Conservation (phyloP, 2,888 invertebrate genomes). For the Ypsolopha scabrella region DNA sequence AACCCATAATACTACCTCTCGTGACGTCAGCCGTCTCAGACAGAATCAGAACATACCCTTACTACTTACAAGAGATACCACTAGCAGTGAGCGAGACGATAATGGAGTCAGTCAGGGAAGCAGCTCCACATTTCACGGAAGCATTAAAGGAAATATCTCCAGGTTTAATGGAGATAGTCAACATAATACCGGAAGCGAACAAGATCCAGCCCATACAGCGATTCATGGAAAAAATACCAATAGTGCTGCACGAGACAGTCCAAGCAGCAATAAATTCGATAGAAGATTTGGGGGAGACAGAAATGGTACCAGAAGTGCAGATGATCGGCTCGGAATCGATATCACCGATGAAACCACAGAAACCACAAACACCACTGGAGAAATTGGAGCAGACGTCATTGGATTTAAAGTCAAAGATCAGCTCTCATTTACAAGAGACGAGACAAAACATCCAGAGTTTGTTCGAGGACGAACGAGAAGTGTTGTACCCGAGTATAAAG, state of each 20-base stretch:
- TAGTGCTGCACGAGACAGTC: conserved; percentile 52
- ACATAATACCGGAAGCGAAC: conserved; percentile 44
- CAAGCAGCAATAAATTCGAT: conserved; percentile 42
- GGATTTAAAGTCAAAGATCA: conserved; percentile 35
- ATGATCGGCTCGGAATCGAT: conserved; percentile 18
- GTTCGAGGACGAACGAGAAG: conserved; percentile 42
- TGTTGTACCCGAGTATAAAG: conserved; percentile 31
- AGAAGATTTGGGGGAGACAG: conserved; percentile 27
- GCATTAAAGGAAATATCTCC: conserved; percentile 58
- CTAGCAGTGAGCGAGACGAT: conserved; percentile 57
- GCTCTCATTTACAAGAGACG: conserved; percentile 41
- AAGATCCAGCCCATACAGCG: conserved; percentile 38
- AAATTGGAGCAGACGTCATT: conserved; percentile 25
- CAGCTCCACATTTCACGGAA: conserved; percentile 56
- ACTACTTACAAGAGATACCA: conserved; percentile 63
- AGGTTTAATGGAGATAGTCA: conserved; percentile 56
- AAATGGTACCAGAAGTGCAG: conserved; percentile 24
- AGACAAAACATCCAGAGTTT: conserved; percentile 50
- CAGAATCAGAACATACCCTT: conserved; percentile 56
- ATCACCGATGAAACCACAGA: conserved; percentile 10
- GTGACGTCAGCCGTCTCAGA: conserved; percentile 56
- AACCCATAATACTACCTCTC: conserved; percentile 47
- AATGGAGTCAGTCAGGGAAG: conserved; percentile 55
- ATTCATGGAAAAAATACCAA: conserved; percentile 49
- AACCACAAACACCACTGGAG: conserved; percentile 18